Evolutionary conservation across 2,797 vertebrate genomes (phyloP).

Genomic region (Carapus acus): DNA sequence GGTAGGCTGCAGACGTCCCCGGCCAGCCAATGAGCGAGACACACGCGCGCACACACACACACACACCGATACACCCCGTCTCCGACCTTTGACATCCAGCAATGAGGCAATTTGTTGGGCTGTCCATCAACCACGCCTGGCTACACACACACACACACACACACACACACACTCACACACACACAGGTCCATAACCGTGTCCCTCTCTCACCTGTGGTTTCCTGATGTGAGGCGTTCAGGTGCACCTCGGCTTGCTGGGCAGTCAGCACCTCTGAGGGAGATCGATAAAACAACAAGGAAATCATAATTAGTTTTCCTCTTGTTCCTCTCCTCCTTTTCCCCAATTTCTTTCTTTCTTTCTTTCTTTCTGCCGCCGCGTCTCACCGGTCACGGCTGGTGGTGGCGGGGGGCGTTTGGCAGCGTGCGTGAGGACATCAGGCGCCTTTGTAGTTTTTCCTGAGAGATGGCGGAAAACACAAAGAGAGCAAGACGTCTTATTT

Average conservation of each 20-base stretch:
- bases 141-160: too few relatives aligned
- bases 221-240: neutral
- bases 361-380: conserved; percentile 24
- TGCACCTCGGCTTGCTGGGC: conserved; percentile 6
- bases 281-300: too few relatives aligned
- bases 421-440: conserved; percentile 10
- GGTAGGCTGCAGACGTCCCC: conserved; percentile 5
- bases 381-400: neutral
- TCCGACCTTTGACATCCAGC: conserved; percentile 30
- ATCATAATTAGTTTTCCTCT: too few relatives aligned
- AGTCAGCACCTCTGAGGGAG: conserved; percentile 23
- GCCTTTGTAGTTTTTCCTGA: conserved; percentile 18
- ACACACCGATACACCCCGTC: conserved; percentile 22
- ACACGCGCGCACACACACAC: conserved; percentile 20
- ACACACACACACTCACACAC: too few relatives aligned
- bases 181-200: too few relatives aligned
- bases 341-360: neutral
- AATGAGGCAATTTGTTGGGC: conserved; percentile 34
- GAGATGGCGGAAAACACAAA: too few relatives aligned
- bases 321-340: conserved; percentile 19
- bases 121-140: conserved; percentile 32
- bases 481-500: too few relatives aligned
- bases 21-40: conserved; percentile 18
- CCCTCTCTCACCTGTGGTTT: conserved; percentile 29
- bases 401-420: neutral